These are phyloP conservation scores for Anagyrus pseudococci DNA, from an alignment of 2,888 invertebrate species.

Conservation along the genomic window DNA sequence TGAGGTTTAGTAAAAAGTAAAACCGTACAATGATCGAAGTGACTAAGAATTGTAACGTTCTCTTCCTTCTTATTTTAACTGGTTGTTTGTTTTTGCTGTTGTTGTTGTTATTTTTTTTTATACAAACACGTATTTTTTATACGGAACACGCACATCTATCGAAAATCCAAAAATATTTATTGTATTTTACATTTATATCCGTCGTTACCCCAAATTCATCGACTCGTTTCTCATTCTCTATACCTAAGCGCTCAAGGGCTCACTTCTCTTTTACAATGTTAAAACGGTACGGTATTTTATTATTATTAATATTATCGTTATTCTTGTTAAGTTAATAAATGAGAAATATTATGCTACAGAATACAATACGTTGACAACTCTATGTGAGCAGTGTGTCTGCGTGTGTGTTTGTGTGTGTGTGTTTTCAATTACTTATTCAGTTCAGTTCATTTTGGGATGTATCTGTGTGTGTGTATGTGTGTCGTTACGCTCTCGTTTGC, in stretches of 20 bases:
- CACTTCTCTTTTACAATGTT: slow-evolving; percentile 14
- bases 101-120: background rate
- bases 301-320: background rate
- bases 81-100: no score
- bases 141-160: slow-evolving; percentile 33
- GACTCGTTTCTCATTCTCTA: background rate
- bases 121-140: slow-evolving; percentile 25
- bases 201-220: no score
- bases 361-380: slow-evolving; percentile 13
- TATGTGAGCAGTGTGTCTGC: slow-evolving; percentile 23
- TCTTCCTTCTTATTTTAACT: no score
- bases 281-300: slow-evolving; percentile 17
- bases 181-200: slow-evolving; percentile 30
- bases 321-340: slow-evolving; percentile 20
- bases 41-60: no score
- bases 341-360: slow-evolving; percentile 23
- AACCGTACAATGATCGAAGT: no score
- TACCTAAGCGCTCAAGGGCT: no score
- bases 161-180: slow-evolving; percentile 36
- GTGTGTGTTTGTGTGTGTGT: no score
- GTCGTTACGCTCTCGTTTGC: background rate
- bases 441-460: slow-evolving; percentile 16
- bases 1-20: no score
- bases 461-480: background rate
- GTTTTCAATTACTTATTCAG: slow-evolving; percentile 18